Evolutionary conservation across 2,113 vertebrate genomes (phyloP), one percentile per base, ranked within the genome.

Genomic region (Dasypus novemcinctus): DNA sequence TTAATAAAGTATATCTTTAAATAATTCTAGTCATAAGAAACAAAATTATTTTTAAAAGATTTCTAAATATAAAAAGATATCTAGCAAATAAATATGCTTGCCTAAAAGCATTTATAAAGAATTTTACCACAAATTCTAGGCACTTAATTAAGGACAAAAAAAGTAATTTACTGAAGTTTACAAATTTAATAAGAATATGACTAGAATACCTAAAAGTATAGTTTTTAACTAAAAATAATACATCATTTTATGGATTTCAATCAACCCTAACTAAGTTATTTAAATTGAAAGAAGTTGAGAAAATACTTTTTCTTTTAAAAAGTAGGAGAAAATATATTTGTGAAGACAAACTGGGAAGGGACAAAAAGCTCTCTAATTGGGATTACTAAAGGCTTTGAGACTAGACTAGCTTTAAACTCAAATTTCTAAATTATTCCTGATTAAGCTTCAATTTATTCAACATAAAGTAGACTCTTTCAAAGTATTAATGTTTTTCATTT

Each of bases 41-140:
- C 52, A 59, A 66, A 84, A 93, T 88, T 7, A 79, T 64, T 57
- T 69, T 89, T n/a, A 68, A 33, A 84, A 84, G 17, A 10, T 59
- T 83, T 94, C 54, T 87, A 90, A 84, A 90, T 6, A 87, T 81
- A 86, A 96, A 95, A 94, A 63, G 20, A 7, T 49, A 84, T n/a
- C 7, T 49, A 87, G 64, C 41, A 90, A 95, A 10, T 89, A 86
- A 54, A n/a, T 75, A 89, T 38, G 3, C n/a, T 90, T 68, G 87
- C 4, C 76, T 95, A 31, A 36, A 41, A 31, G 11, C 38, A 79
- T 63, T 92, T 63, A 90, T 57, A 90, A 74, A 59, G 12, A 80
- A 90, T 83, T 90, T 79, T 93, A 72, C 52, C n/a, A n/a, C n/a
- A 54, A 54, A 15, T 54, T 41, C 23, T 36, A 90, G 27, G 36